These are phyloP conservation scores for Cnemophilus loriae DNA, from an alignment of 2,113 vertebrate species.

Conservation along the genomic window DNA sequence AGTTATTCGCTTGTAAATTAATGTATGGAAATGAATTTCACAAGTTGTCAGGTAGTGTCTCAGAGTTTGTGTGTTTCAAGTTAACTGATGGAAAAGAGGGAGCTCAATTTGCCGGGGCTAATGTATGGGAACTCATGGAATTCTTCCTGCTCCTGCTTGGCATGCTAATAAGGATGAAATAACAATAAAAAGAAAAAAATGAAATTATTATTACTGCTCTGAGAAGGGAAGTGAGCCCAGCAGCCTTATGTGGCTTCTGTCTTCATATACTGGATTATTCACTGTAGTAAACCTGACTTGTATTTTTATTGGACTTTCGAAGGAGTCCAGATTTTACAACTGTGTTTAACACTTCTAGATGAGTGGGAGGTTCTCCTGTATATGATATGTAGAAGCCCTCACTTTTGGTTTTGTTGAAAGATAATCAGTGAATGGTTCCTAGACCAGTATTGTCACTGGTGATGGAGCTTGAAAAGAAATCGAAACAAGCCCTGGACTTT, in stretches of 20 bases:
- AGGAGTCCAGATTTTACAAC: neutral
- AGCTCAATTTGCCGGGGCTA: neutral
- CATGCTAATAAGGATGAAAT: neutral
- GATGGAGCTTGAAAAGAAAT: neutral
- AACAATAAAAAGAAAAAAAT: neutral
- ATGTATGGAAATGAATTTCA: neutral
- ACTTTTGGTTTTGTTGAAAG: neutral
- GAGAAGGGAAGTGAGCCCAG: neutral
- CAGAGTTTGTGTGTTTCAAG: neutral
- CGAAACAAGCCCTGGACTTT: neutral
- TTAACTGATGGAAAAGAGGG: neutral
- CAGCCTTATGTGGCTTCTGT: neutral
- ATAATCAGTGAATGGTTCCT: neutral
- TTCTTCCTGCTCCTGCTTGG: neutral
- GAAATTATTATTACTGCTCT: neutral
- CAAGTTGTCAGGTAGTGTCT: neutral
- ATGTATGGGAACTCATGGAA: neutral
- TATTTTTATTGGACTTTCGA: neutral
- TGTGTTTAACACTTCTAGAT: neutral
- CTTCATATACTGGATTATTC: neutral
- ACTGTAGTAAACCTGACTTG: neutral
- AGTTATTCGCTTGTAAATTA: neutral
- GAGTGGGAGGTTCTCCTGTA: neutral
- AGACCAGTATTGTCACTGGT: neutral
- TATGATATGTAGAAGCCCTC: neutral